These are phyloP conservation scores for Drosophila koepferae DNA, from an alignment of 2,888 invertebrate species.

Conservation along the genomic window DNA sequence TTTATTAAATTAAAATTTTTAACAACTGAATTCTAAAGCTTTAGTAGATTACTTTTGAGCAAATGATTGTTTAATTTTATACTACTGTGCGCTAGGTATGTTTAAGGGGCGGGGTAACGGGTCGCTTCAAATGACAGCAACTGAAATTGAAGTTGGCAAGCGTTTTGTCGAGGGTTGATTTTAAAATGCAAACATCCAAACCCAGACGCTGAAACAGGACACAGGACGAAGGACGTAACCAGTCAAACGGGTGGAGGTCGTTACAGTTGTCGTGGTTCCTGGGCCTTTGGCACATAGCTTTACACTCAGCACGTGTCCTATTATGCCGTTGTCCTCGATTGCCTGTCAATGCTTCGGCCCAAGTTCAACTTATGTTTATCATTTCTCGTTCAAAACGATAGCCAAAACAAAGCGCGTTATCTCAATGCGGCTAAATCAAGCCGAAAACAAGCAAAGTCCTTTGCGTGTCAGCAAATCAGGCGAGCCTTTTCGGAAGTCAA, in stretches of 20 bases:
- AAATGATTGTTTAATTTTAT: background rate
- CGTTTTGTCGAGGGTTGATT: slow-evolving; percentile 74
- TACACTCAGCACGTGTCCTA: slow-evolving; percentile 62
- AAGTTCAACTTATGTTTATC: slow-evolving; percentile 59
- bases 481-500: slow-evolving; percentile 41
- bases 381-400: slow-evolving; percentile 50
- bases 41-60: background rate
- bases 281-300: slow-evolving; percentile 63
- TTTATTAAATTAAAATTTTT: background rate
- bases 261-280: slow-evolving; percentile 45
- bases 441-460: slow-evolving; percentile 34
- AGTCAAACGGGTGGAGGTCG: slow-evolving; percentile 34
- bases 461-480: slow-evolving; percentile 63
- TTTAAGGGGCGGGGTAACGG: slow-evolving; percentile 23
- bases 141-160: slow-evolving; percentile 78
- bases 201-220: slow-evolving; percentile 23
- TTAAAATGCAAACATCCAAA: slow-evolving; percentile 75
- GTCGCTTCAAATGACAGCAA: slow-evolving; percentile 69
- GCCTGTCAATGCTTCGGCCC: slow-evolving; percentile 53
- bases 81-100: slow-evolving; percentile 33
- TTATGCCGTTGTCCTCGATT: slow-evolving; percentile 30
- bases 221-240: slow-evolving; percentile 14
- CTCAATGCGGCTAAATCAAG: slow-evolving; percentile 70
- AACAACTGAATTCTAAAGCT: background rate
- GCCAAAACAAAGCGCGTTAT: slow-evolving; percentile 68